Percentiles rank a stretch among this genome's conserved stretches.
Evolutionary conservation across 2,113 vertebrate species (phyloP).

Genomic region (Lophius piscatorius): DNA sequence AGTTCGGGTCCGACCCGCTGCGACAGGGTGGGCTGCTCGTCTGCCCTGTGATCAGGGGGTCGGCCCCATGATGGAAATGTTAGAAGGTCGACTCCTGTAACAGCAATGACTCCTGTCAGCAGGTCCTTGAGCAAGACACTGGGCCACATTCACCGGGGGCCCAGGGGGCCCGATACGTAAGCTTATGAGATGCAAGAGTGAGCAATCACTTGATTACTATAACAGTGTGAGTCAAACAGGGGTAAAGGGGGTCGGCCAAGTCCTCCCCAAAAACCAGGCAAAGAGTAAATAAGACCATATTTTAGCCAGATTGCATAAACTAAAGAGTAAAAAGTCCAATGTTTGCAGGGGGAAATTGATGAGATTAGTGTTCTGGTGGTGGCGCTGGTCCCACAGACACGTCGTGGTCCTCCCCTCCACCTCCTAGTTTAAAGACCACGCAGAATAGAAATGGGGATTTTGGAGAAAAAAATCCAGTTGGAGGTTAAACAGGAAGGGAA

Average conservation of each 20-base stretch:
- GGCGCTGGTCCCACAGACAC: constrained; percentile 13
- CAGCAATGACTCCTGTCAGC: constrained; percentile 18
- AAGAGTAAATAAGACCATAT: no score
- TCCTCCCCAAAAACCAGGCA: no score
- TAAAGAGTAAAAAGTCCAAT: constrained; percentile 67
- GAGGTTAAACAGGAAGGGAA: no score
- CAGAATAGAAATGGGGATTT: constrained; percentile 39
- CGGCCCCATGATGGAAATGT: constrained; percentile 19
- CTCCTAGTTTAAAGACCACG: constrained; percentile 57
- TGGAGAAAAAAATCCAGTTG: no score
- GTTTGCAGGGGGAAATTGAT: constrained; percentile 67
- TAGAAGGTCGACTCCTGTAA: constrained; percentile 25
- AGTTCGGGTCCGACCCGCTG: constrained; percentile 34
- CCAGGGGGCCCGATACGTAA: no score
- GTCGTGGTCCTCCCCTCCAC: constrained; percentile 40
- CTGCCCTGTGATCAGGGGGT: constrained; percentile 18
- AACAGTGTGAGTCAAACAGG: no score
- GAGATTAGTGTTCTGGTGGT: constrained; percentile 53
- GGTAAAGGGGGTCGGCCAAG: no score
- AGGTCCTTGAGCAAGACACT: constrained; percentile 32
- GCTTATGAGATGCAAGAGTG: no score
- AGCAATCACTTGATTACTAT: no score
- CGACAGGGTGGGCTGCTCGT: constrained; percentile 8
- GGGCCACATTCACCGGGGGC: no score
- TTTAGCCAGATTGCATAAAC: no score